Conservation (phyloP, 2,888 invertebrate genomes). For the Panopea generosa region DNA sequence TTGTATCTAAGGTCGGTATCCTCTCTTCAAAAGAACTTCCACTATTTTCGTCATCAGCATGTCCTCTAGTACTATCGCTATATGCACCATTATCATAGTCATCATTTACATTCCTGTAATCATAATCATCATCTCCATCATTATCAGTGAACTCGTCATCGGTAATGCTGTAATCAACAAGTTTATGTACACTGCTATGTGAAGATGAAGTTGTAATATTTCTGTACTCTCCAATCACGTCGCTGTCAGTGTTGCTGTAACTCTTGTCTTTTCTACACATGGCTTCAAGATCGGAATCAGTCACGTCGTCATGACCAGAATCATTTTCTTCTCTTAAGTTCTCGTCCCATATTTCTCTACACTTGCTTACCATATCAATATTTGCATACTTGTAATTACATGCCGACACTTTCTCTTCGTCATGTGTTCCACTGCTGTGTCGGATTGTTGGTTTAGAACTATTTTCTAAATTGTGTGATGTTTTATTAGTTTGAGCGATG, state of each 20-base stretch:
- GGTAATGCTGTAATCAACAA: conserved; percentile 43
- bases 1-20: too few species aligned
- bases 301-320: not conserved
- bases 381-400: not conserved
- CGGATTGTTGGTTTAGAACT: too few species aligned
- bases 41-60: too few species aligned
- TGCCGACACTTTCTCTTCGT: not conserved
- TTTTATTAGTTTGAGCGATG: too few species aligned
- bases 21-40: too few species aligned
- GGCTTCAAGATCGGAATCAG: not conserved
- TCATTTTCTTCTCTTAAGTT: conserved; percentile 4
- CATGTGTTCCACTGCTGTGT: not conserved
- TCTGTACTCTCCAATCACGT: not conserved
- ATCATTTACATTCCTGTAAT: not conserved
- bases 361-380: not conserved
- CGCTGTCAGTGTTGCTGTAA: not conserved
- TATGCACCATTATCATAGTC: too few species aligned
- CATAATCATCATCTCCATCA: conserved; percentile 7
- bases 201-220: not conserved
- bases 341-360: conserved; percentile 8
- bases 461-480: too few species aligned
- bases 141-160: conserved; percentile 25
- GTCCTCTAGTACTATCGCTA: too few species aligned
- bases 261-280: not conserved
- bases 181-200: conserved; percentile 2